A percentile compares a stretch with the other conserved stretches of the same genome.
Evolutionary conservation across 2,113 vertebrate species (phyloP).

Genomic region (Odocoileus virginianus): DNA sequence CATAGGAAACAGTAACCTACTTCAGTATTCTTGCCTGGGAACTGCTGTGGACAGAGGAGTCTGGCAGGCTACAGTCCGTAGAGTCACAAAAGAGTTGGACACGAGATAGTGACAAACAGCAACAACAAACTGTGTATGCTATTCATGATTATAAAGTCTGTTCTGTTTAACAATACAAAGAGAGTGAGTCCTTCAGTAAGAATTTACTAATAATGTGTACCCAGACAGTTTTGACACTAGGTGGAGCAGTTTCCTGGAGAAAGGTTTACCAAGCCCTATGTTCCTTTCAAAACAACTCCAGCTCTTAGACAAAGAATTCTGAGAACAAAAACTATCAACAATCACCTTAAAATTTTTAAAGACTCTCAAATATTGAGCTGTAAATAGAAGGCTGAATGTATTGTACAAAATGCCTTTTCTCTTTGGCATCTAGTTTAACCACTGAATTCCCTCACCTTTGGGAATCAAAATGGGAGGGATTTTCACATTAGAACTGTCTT

Average conservation of each 20-base stretch:
- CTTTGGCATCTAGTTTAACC: neutral
- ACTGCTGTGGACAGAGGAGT: neutral
- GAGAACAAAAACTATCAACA: neutral
- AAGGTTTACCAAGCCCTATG: neutral
- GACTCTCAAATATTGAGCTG: neutral
- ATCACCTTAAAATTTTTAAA: conserved; percentile 8
- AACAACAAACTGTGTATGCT: neutral
- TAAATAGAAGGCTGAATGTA: neutral
- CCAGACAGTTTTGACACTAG: conserved; percentile 52
- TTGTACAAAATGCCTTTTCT: neutral
- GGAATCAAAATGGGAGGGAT: neutral
- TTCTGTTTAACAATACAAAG: neutral
- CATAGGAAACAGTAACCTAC: neutral
- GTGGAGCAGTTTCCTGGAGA: conserved; percentile 58
- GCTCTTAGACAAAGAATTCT: conserved; percentile 42
- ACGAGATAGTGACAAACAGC: neutral
- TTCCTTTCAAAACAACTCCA: conserved; percentile 42
- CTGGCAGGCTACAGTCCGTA: neutral
- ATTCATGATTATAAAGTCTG: conserved; percentile 3
- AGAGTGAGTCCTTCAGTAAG: neutral
- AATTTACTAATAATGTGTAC: neutral
- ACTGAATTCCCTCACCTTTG: neutral
- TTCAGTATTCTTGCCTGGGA: neutral
- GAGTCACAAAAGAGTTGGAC: neutral
- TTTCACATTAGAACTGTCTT: neutral